Conservation (phyloP, 2,888 invertebrate genomes). For the Xanthorhoe spadicearia region DNA sequence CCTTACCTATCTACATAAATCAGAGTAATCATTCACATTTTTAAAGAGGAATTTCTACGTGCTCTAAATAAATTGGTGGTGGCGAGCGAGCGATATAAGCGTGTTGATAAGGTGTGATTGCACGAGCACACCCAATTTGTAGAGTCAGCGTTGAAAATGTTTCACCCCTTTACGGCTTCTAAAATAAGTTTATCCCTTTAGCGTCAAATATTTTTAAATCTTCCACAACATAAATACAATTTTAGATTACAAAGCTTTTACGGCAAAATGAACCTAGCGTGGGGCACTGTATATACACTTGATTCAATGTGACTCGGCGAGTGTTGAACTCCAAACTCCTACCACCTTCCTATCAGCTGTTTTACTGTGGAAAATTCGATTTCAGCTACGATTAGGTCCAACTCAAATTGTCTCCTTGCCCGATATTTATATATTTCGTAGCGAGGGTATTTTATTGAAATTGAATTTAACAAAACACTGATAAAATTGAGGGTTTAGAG, state of each 20-base stretch:
- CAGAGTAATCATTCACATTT: not conserved
- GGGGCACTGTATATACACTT: slow-evolving; percentile 28
- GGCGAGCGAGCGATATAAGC: not conserved
- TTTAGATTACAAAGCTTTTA: slow-evolving; percentile 20
- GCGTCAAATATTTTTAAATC: slow-evolving; percentile 19
- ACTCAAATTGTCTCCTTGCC: slow-evolving; percentile 31
- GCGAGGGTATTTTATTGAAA: slow-evolving; percentile 33
- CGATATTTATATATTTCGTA: slow-evolving; percentile 30
- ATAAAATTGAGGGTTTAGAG: slow-evolving; percentile 27
- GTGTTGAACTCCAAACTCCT: slow-evolving; percentile 35
- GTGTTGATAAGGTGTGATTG: not conserved
- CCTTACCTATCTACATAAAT: too few species aligned
- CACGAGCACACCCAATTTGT: slow-evolving; percentile 4
- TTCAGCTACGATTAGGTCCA: slow-evolving; percentile 34
- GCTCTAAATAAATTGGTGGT: not conserved
- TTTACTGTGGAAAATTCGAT: slow-evolving; percentile 32
- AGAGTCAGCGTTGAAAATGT: slow-evolving; percentile 2
- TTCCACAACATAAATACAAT: slow-evolving; percentile 21
- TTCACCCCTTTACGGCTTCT: slow-evolving; percentile 5
- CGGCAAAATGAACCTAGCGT: slow-evolving; percentile 25
- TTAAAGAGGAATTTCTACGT: not conserved
- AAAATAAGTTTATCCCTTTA: slow-evolving; percentile 10
- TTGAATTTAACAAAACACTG: slow-evolving; percentile 32
- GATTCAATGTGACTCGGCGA: slow-evolving; percentile 31
- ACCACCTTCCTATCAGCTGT: slow-evolving; percentile 35